Percentiles rank a stretch among this genome's conserved stretches.
Evolutionary conservation across 2,888 invertebrate genomes (phyloP).

Genomic region (Ormyrus pomaceus): DNA sequence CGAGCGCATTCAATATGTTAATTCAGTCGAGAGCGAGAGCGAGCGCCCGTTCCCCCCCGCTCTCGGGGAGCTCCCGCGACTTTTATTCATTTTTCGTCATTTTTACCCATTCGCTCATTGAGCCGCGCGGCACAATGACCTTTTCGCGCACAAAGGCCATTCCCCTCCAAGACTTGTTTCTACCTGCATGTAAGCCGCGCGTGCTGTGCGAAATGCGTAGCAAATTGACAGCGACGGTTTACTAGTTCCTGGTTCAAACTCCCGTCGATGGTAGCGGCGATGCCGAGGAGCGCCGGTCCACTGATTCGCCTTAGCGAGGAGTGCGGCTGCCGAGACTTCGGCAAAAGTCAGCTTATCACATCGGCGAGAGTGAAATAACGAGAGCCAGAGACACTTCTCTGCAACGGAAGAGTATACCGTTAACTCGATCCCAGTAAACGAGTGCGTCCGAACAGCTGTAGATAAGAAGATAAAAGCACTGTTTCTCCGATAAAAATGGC

Average conservation of each 20-base stretch:
- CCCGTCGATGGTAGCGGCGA: conserved; percentile 18
- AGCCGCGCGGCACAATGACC: conserved; percentile 43
- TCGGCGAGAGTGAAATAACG: no score
- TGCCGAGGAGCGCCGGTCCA: neutral
- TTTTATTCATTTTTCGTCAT: conserved; percentile 55
- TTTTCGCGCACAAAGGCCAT: conserved; percentile 33
- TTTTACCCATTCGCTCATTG: conserved; percentile 37
- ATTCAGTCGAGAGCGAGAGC: conserved; percentile 43
- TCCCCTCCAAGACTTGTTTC: conserved; percentile 9
- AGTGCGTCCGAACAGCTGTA: neutral
- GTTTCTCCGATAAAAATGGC: conserved; percentile 3
- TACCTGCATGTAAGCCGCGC: no score
- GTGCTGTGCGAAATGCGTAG: neutral
- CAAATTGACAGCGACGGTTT: conserved; percentile 17
- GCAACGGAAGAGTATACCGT: neutral
- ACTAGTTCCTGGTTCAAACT: conserved; percentile 34
- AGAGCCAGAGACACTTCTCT: no score
- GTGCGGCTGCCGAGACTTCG: no score
- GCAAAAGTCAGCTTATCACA: no score
- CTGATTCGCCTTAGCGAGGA: no score
- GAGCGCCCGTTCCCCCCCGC: neutral
- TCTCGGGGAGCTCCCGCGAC: conserved; percentile 24
- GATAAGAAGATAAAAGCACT: neutral
- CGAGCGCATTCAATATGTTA: conserved; percentile 52
- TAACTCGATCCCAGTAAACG: conserved; percentile 4